Evolutionary conservation across 2,888 invertebrate genomes (phyloP), one percentile per base, ranked within the genome.

Genomic region (Eutolmus rufibarbis): DNA sequence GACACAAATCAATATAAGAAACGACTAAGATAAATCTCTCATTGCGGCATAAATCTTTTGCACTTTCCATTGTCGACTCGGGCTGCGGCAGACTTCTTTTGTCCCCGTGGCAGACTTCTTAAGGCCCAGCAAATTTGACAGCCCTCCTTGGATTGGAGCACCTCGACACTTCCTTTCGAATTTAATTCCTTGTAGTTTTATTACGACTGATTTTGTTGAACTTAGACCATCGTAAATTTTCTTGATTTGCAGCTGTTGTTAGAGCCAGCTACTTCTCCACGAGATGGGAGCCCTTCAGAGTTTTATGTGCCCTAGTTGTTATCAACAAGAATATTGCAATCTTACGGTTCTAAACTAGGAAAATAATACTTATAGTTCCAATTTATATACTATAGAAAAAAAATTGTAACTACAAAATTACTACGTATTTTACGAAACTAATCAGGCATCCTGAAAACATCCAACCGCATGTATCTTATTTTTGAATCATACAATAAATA

Each of bases 1-100:
- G 86, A 88, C 88, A 86, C 81, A 82, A 86, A 88, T 88, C 88
- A 88, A 88, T 88, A 88, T 57, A 66, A 74, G 88, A 74, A 86
- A 37, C 81, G 86, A 56, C 86, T 46, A n/a, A 79, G 82, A 88
- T 88, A 88, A 86, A 88, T 88, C 88, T 88, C 74, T 78, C 51
- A 86, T 86, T 88, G 77, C 81, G 88, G 79, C 74, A 86, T 88
- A 88, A 88, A 88, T 88, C 88, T 86, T 86, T 19, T 84, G 56
- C 76, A 76, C 81, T 86, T 88, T 78, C 86, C 14, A 86, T 86
- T 81, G 77, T 87, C 57, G 84, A 34, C 76, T n/a, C 82, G 76
- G 23, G 23, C 57, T 57, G 37, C 34, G 57, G 81, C 40, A 43
- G 79, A 56, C 57, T 82, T 31, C 82, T 57, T 40, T 82, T 82